Evolutionary conservation across 2,888 invertebrate genomes (phyloP), one percentile per base, ranked within the genome.

Genomic region (Apodemia duryi): DNA sequence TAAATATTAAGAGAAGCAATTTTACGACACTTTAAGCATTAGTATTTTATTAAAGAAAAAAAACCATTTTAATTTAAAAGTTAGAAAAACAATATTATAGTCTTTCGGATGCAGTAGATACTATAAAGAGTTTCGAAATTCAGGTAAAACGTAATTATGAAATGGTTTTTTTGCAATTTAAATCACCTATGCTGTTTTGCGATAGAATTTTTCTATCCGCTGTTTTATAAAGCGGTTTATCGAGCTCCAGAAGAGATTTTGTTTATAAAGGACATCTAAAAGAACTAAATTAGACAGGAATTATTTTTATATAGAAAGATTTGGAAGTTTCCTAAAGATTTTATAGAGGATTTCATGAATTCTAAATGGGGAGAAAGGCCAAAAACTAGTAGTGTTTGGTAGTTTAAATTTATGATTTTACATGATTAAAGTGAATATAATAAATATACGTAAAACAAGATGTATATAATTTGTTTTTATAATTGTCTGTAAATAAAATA

Each of bases 401-500:
- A 28, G 5, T 4, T 11, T 29, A 54, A 54, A 11, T 54, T 11
- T 29, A 28, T 54, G 54, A 32, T 11, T 57, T 29, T 57, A 57
- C 11, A 32, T 46, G 46, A 46, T 13, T 46, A 46, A 13, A 46
- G 13, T 46, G 46, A 13, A 46, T 46, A 46, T 11, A 57, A 11
- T 57, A 29, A 57, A 57, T 57, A 32, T 29, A 29, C 13, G 38
- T 60, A 60, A 13, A 60, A 57, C 9, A 35, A 60, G 1, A 28
- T 54, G 35, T 60, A 32, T 13, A 6, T 57, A 32, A 32, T 57
- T 51, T 61, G 61, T 61, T 61, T 49, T 61, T 11, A 51, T 61
- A 65, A 61, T 65, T 49, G 61, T 61, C 61, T 65, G 64, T 61
- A 51, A 77, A 76, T 78, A 79, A 78, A 77, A 77, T 74, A 80